Conservation (phyloP, 2,797 vertebrate species). For the Myotis myotis region DNA sequence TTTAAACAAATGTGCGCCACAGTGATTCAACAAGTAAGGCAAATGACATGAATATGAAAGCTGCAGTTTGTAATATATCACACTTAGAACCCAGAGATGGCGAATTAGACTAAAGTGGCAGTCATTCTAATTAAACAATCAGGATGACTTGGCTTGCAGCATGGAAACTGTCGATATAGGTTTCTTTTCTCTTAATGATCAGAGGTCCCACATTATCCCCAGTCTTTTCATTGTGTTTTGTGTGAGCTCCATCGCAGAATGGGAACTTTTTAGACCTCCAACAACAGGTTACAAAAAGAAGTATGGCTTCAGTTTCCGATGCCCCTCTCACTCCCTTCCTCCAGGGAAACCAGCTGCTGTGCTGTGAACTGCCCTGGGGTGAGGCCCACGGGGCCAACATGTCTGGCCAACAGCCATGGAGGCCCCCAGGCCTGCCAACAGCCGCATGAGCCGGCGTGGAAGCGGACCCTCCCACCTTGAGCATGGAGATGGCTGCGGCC, state of each 20-base stretch:
- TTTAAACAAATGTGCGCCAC: constrained; percentile 70
- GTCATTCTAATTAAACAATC: constrained; percentile 73
- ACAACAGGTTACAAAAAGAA: not conserved
- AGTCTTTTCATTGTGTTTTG: constrained; percentile 92
- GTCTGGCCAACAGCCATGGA: constrained; percentile 37
- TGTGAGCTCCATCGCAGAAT: constrained; percentile 90
- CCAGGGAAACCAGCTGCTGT: not conserved
- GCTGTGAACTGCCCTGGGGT: not conserved
- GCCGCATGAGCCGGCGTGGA: not conserved
- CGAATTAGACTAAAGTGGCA: constrained; percentile 70
- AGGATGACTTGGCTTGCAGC: constrained; percentile 71
- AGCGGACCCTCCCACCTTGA: not conserved
- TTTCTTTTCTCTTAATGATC: constrained; percentile 92
- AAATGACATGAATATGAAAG: constrained; percentile 78
- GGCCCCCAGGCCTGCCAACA: not conserved
- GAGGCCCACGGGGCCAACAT: not conserved
- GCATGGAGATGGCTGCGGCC: not conserved
- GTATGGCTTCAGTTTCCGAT: not conserved
- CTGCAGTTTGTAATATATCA: constrained; percentile 73
- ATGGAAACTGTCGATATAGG: constrained; percentile 78
- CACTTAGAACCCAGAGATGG: constrained; percentile 76
- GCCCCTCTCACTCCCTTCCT: not conserved
- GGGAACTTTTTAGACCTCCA: constrained; percentile 85
- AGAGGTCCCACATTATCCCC: constrained; percentile 93
- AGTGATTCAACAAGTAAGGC: constrained; percentile 81